A percentile compares a stretch with the other conserved stretches of the same genome.
Conservation (phyloP, 1,140 invertebrate species). For the Diprion similis region DNA sequence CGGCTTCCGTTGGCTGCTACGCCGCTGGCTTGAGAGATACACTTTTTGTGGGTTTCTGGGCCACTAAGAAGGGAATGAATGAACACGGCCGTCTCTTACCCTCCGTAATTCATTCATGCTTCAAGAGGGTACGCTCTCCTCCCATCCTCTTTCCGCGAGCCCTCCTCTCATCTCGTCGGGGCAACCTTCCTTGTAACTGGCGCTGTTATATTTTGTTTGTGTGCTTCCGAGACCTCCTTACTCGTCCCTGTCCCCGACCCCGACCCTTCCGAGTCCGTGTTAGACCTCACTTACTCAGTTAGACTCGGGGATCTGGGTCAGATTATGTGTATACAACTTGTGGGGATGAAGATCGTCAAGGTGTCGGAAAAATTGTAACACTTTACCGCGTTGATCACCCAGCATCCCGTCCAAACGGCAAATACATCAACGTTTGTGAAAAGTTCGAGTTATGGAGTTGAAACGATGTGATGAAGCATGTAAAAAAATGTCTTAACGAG, state of each 20-base stretch:
- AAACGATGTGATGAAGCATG: too few species aligned
- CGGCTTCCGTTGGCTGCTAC: neutral
- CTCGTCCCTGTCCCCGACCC: conserved; percentile 27
- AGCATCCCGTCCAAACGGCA: neutral
- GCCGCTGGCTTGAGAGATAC: conserved; percentile 33
- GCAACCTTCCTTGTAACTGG: conserved; percentile 44
- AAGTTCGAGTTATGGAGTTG: too few species aligned
- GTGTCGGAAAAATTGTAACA: neutral
- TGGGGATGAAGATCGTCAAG: conserved; percentile 31
- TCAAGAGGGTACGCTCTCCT: conserved; percentile 45
- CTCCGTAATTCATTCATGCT: conserved; percentile 59
- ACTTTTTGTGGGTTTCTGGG: conserved; percentile 59
- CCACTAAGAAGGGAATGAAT: conserved; percentile 56
- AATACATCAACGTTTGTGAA: neutral
- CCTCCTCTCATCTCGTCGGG: conserved; percentile 41
- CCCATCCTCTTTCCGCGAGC: conserved; percentile 14
- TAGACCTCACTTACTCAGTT: conserved; percentile 49
- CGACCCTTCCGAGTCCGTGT: conserved; percentile 16
- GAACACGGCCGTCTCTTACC: conserved; percentile 54
- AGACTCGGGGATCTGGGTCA: conserved; percentile 50
- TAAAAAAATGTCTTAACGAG: neutral
- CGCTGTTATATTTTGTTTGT: conserved; percentile 52
- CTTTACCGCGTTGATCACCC: neutral
- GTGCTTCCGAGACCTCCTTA: conserved; percentile 36
- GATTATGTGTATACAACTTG: conserved; percentile 54